Percentiles rank a stretch among this genome's conserved stretches.
phyloP scores from a whole-genome alignment of 2,113 vertebrate species.

The Corynorhinus townsendii region DNA sequence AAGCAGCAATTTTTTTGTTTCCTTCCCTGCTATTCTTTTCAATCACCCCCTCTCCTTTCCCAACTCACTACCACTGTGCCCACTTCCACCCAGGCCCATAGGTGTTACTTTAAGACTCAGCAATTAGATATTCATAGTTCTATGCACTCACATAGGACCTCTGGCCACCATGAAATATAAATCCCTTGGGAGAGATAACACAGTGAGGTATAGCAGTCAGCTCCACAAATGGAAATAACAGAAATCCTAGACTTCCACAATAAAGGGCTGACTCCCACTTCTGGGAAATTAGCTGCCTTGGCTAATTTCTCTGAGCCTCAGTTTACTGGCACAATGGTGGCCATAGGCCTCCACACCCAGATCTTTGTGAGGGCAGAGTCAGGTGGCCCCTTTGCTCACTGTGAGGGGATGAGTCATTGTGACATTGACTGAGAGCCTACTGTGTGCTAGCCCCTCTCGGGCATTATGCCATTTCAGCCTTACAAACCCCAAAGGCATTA shows the following conservation, averaged over 20 bases:
- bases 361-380: background rate
- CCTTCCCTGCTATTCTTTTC: background rate
- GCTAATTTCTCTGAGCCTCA: background rate
- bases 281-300: background rate
- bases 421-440: background rate
- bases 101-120: background rate
- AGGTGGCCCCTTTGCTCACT: background rate
- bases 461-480: background rate
- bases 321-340: background rate
- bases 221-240: background rate
- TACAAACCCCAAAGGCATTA: background rate
- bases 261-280: background rate
- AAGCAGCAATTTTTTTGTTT: background rate
- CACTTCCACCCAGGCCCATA: background rate
- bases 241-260: background rate
- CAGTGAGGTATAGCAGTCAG: background rate
- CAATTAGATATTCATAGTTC: constrained; percentile 43
- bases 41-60: background rate
- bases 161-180: background rate
- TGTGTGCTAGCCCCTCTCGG: background rate
- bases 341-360: background rate
- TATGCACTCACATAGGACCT: background rate
- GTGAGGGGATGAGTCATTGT: background rate
- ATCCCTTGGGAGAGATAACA: background rate
- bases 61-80: background rate